Percentiles rank a stretch among this genome's conserved stretches.
Conservation (phyloP, 2,888 invertebrate genomes). For the Polymixis flavicincta region DNA sequence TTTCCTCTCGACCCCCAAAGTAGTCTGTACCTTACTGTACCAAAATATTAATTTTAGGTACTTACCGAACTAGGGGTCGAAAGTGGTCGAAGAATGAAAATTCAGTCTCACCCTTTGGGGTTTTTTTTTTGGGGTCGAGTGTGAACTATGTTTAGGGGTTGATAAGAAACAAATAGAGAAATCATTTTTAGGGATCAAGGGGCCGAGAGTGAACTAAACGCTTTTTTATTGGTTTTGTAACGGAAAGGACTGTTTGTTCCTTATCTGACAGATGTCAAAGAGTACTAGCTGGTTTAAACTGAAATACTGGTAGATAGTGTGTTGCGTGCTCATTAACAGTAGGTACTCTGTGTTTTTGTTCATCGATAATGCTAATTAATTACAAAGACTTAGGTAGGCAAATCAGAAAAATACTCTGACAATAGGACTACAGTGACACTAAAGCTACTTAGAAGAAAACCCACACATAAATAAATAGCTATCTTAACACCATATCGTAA, state of each 20-base stretch:
- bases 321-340: background rate
- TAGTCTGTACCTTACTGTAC: too few species aligned
- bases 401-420: background rate
- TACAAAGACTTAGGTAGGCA: background rate
- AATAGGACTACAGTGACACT: background rate
- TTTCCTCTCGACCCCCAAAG: too few species aligned
- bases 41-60: too few species aligned
- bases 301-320: background rate
- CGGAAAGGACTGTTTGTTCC: background rate
- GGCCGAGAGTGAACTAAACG: too few species aligned
- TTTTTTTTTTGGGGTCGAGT: too few species aligned
- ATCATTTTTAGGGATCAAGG: too few species aligned
- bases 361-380: background rate
- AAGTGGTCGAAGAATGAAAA: too few species aligned
- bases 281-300: background rate
- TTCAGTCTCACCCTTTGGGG: too few species aligned
- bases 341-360: background rate
- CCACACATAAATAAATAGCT: background rate
- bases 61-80: too few species aligned
- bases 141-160: too few species aligned
- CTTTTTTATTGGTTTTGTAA: background rate
- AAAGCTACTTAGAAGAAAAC: background rate
- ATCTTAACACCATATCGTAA: background rate
- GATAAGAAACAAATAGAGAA: too few species aligned
- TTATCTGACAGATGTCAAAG: background rate